These are phyloP conservation scores for Eulemur rubriventer DNA, from an alignment of 2,797 vertebrate species.

Conservation along the genomic window DNA sequence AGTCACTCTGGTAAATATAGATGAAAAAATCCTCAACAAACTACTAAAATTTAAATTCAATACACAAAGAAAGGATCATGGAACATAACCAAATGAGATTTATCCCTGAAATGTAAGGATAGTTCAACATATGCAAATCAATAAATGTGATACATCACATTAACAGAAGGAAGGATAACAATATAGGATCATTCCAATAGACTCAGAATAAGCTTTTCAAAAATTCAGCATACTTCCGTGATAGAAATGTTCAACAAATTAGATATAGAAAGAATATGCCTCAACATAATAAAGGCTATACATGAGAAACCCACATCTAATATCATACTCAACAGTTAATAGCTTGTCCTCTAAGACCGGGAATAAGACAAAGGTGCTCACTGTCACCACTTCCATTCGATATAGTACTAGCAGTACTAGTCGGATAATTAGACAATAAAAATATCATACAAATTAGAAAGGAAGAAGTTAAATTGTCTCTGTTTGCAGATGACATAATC, in stretches of 20 bases:
- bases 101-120: neutral
- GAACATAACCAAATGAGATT: neutral
- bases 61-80: neutral
- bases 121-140: neutral
- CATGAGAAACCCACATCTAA: neutral
- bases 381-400: neutral
- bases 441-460: neutral
- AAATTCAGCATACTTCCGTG: neutral
- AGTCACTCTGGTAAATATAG: neutral
- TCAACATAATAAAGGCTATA: neutral
- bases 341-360: neutral
- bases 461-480: neutral
- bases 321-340: neutral
- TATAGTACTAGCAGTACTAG: neutral
- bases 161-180: neutral
- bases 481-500: neutral
- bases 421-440: neutral
- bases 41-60: neutral
- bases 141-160: neutral
- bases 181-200: neutral
- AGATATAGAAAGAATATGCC: neutral
- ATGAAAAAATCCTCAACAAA: neutral
- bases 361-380: neutral
- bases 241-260: neutral
- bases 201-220: neutral